These are phyloP conservation scores for Monoplex corrugatus DNA, from an alignment of 2,888 invertebrate genomes.

Conservation along the genomic window DNA sequence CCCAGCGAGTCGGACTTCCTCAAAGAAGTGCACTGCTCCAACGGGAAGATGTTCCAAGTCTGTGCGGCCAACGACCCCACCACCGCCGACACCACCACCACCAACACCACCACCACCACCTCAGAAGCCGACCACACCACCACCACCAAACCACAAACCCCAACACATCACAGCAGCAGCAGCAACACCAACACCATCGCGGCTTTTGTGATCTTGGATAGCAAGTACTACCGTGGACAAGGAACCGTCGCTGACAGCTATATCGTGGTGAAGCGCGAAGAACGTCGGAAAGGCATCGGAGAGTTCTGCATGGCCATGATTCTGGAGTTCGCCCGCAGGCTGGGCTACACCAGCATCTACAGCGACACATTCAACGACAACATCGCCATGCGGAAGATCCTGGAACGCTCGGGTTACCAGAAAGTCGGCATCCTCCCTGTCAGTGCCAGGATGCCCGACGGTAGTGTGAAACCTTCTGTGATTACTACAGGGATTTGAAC, in stretches of 20 bases:
- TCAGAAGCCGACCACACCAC: too few relatives aligned
- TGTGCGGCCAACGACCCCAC: conserved; percentile 24
- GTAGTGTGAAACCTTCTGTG: conserved; percentile 53
- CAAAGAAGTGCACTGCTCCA: conserved; percentile 58
- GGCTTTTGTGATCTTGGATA: conserved; percentile 60
- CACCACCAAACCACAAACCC: too few relatives aligned
- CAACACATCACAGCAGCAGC: conserved; percentile 44
- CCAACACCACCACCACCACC: too few relatives aligned
- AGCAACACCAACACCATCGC: conserved; percentile 60
- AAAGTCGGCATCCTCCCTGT: conserved; percentile 60
- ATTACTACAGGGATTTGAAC: conserved; percentile 58
- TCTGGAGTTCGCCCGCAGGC: conserved; percentile 59
- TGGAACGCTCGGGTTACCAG: conserved; percentile 58
- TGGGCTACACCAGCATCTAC: conserved; percentile 65
- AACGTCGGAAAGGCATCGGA: conserved; percentile 63
- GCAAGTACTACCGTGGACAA: conserved; percentile 64
- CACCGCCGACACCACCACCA: conserved; percentile 61
- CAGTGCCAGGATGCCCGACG: conserved; percentile 59
- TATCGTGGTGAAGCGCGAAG: conserved; percentile 60
- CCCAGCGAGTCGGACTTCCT: conserved; percentile 62
- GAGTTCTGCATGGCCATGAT: conserved; percentile 60
- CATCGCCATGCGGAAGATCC: conserved; percentile 59
- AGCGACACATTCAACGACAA: conserved; percentile 62
- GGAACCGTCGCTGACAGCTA: conserved; percentile 62
- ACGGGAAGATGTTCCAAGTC: conserved; percentile 43